Evolutionary conservation across 1,140 invertebrate species (phyloP), one percentile per base, ranked within the genome.

Genomic region (Drosophila melanogaster): DNA sequence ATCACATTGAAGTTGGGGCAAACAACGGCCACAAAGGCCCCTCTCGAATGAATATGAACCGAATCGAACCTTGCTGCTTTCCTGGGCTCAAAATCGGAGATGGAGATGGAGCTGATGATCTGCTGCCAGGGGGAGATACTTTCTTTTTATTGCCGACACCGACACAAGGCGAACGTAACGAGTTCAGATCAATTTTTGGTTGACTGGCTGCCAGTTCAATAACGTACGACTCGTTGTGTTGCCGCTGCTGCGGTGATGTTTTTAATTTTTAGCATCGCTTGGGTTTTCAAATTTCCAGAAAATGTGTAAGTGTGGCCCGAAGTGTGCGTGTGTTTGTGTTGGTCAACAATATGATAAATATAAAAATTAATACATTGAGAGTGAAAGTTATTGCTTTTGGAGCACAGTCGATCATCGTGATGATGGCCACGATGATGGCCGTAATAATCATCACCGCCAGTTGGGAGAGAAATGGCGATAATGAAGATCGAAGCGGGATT

Each of bases 301-400:
- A 70, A 66, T 56, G 17, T 66, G 51, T 67, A 10, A 47, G 26
- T 47, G 10, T 37, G 30, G 24, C 47, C 11, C 14, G 11, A 38
- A 38, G 69, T 65, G 35, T 46, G 80, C 33, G 66, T 64, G 67
- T 70, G 62, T 79, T 76, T 64, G 62, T 83, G 49, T 76, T 80
- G 84, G 53, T 77, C 85, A 89, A 89, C 84, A 87, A 87, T 87
- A 89, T 84, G 84, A 90, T 89, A 90, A 90, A 90, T 90, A 90
- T 90, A 79, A 84, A 91, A 91, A 91, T 81, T 85, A 84, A 91
- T 91, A 91, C 89, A 89, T 91, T 75, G 89, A 91, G 90, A 91
- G 89, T 91, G 89, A 91, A 91, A 91, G 89, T 91, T 91, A 87
- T 90, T 87, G 81, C 85, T 80, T 77, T 87, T 61, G 81, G 70